Percentiles rank a stretch among this genome's conserved stretches.
These are phyloP conservation scores for Colostygia pectinataria DNA, from an alignment of 2,888 invertebrate genomes.

Conservation along the genomic window DNA sequence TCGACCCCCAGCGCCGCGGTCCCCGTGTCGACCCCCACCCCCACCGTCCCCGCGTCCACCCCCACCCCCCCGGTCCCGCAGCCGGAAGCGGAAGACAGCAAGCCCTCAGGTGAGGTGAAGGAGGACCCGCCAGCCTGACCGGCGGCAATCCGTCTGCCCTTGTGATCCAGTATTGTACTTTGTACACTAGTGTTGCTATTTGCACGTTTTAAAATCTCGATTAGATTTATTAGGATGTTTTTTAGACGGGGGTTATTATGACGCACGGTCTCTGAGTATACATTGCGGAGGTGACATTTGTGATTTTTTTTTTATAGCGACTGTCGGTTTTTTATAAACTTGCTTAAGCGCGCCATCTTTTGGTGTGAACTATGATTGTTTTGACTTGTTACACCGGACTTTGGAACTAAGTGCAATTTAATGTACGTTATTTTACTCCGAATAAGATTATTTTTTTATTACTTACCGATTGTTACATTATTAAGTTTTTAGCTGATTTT, in stretches of 20 bases:
- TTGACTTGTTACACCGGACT: background rate
- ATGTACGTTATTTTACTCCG: constrained; percentile 1
- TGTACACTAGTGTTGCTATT: constrained; percentile 21
- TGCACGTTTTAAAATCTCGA: constrained; percentile 17
- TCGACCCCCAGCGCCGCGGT: constrained; percentile 29
- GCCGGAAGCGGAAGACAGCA: constrained; percentile 13
- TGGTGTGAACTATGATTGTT: background rate
- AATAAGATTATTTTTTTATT: constrained; percentile 6
- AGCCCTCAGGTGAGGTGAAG: constrained; percentile 32
- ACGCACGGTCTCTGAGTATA: constrained; percentile 6
- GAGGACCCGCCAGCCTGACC: constrained; percentile 28
- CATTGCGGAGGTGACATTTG: background rate
- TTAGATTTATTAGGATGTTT: background rate
- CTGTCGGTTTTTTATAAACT: constrained; percentile 9
- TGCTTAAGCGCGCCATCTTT: constrained; percentile 6
- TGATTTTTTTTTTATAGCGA: background rate
- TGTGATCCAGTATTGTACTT: constrained; percentile 23
- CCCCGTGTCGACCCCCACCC: constrained; percentile 25
- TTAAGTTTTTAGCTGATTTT: constrained; percentile 5
- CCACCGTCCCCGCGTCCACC: constrained; percentile 37
- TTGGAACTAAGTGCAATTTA: constrained; percentile 18
- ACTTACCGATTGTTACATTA: constrained; percentile 9
- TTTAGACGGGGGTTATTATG: constrained; percentile 4
- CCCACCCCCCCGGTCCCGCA: constrained; percentile 16
- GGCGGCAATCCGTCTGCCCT: background rate